These are phyloP conservation scores for Heterotis niloticus DNA, from an alignment of 2,113 vertebrate species.

Conservation along the genomic window DNA sequence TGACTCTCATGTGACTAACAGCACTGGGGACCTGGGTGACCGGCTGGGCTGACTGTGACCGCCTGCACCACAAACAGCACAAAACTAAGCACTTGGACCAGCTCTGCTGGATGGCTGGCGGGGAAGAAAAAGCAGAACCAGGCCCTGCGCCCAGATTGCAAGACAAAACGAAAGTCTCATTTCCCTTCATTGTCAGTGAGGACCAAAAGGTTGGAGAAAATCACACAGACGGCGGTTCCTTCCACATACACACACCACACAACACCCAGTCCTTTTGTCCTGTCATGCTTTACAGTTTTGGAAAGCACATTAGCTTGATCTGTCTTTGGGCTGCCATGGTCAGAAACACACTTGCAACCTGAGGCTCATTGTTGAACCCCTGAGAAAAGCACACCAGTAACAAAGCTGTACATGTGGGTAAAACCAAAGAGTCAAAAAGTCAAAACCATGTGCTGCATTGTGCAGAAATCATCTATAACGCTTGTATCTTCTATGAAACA, in stretches of 20 bases:
- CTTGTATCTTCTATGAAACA: neutral
- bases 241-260: neutral
- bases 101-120: no score
- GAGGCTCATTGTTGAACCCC: neutral
- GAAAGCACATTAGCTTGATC: neutral
- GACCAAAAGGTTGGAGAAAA: slow-evolving; percentile 1
- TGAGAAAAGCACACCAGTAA: neutral
- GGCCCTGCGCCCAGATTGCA: neutral
- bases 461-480: no score
- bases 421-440: no score
- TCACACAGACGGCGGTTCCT: neutral
- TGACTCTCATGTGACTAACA: no score
- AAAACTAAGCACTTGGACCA: neutral
- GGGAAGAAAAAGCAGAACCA: no score
- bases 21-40: neutral
- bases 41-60: neutral
- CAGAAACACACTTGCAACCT: neutral
- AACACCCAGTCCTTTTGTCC: neutral
- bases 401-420: neutral
- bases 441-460: neutral
- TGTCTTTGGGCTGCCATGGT: neutral
- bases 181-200: slow-evolving; percentile 22
- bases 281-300: neutral
- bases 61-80: no score
- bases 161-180: slow-evolving; percentile 19